Evolutionary conservation across 2,113 vertebrate species (phyloP).

Genomic region (Tragelaphus scriptus): DNA sequence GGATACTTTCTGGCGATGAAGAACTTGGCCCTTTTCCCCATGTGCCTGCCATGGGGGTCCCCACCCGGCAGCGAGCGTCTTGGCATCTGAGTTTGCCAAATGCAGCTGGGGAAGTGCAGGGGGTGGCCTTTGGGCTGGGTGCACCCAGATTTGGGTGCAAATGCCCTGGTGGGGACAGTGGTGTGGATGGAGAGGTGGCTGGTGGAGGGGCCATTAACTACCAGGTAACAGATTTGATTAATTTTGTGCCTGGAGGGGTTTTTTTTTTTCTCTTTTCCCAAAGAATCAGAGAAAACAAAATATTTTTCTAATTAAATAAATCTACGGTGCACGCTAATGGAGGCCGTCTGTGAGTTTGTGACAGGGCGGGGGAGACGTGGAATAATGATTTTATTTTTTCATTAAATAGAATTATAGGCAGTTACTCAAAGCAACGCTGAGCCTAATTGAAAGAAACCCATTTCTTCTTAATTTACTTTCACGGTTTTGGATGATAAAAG

Average conservation of each 20-base stretch:
- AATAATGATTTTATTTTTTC: slow-evolving; percentile 90
- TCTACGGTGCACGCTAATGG: slow-evolving; percentile 82
- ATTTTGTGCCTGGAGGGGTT: slow-evolving; percentile 81
- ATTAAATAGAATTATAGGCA: slow-evolving; percentile 91
- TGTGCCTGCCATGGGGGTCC: neutral
- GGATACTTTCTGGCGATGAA: neutral
- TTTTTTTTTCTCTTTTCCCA: slow-evolving; percentile 61
- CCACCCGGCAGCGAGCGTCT: neutral
- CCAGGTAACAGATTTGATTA: slow-evolving; percentile 85
- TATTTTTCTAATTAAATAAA: slow-evolving; percentile 91
- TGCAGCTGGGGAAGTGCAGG: neutral
- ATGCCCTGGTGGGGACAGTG: neutral
- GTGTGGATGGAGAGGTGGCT: slow-evolving; percentile 69
- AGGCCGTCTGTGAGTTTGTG: slow-evolving; percentile 81
- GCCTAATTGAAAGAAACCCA: slow-evolving; percentile 90
- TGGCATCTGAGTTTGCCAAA: neutral
- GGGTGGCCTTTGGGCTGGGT: fast-evolving
- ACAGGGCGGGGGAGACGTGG: slow-evolving; percentile 78
- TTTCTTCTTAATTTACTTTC: slow-evolving; percentile 90
- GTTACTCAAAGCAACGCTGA: slow-evolving; percentile 86
- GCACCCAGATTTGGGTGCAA: neutral
- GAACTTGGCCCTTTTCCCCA: neutral
- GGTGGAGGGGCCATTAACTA: slow-evolving; percentile 78
- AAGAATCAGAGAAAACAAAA: slow-evolving; percentile 84
- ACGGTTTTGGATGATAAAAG: slow-evolving; percentile 87